Evolutionary conservation across 2,888 invertebrate genomes (phyloP).

Genomic region (Heliconius ethilla): DNA sequence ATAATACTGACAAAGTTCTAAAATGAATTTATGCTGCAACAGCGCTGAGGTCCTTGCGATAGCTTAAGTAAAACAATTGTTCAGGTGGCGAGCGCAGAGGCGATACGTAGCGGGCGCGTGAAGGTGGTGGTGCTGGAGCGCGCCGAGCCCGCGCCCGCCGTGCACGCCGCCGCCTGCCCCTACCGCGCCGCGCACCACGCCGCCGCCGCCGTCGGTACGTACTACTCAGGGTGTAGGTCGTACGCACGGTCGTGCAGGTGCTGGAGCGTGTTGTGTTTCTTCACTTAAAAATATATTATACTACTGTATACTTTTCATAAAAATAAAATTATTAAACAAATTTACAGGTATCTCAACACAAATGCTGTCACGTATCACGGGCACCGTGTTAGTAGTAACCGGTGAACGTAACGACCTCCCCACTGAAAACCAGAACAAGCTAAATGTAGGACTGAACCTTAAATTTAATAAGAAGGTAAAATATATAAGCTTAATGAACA

Average conservation of each 20-base stretch:
- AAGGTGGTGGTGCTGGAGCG: constrained; percentile 80
- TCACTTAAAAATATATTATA: not conserved
- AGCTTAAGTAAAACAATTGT: not conserved
- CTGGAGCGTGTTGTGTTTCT: not conserved
- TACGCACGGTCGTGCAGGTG: too few species aligned
- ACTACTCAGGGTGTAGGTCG: not conserved
- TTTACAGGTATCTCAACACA: constrained; percentile 81
- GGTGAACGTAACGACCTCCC: constrained; percentile 77
- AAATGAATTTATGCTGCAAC: too few species aligned
- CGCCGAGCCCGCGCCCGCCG: constrained; percentile 73
- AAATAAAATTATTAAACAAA: not conserved
- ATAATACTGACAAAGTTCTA: too few species aligned
- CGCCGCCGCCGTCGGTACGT: constrained; percentile 81
- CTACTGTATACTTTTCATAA: not conserved
- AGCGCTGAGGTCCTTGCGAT: too few species aligned
- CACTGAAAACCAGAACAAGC: constrained; percentile 75
- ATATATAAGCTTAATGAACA: not conserved
- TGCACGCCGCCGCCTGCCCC: constrained; percentile 56
- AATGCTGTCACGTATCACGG: constrained; percentile 92
- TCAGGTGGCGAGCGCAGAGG: constrained; percentile 82
- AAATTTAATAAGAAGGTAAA: constrained; percentile 92
- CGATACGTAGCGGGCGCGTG: constrained; percentile 81
- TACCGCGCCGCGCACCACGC: constrained; percentile 82
- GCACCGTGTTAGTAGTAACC: constrained; percentile 86
- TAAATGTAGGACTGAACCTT: constrained; percentile 94